phyloP scores from a whole-genome alignment of 2,888 invertebrate species.

The Phortica okadai region DNA sequence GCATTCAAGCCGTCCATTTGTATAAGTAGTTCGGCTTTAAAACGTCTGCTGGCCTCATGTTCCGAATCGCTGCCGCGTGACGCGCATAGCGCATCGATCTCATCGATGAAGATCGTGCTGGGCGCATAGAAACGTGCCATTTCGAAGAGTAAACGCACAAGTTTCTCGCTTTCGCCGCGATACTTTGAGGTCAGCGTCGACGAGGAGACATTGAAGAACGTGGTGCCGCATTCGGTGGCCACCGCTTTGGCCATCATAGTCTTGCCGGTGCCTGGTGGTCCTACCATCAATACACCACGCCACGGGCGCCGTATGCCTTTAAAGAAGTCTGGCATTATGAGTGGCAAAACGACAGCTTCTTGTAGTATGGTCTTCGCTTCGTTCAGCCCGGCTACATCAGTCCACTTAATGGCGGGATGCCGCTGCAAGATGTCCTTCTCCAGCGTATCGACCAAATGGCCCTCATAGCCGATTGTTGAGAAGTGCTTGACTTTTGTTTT shows the following conservation, averaged over 20 bases:
- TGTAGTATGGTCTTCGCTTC: slow-evolving; percentile 87
- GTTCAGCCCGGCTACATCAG: slow-evolving; percentile 84
- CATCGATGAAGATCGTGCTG: slow-evolving; percentile 93
- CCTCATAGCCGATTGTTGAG: slow-evolving; percentile 83
- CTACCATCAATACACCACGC: slow-evolving; percentile 77
- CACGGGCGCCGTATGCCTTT: slow-evolving; percentile 90
- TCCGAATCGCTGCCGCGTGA: slow-evolving; percentile 89
- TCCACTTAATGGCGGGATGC: slow-evolving; percentile 90
- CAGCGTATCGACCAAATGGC: slow-evolving; percentile 87
- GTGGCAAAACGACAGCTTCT: slow-evolving; percentile 91
- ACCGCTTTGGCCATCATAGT: slow-evolving; percentile 91
- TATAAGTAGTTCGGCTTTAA: slow-evolving; percentile 91
- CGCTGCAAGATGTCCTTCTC: slow-evolving; percentile 90
- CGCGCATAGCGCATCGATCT: slow-evolving; percentile 91
- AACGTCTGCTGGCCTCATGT: slow-evolving; percentile 90
- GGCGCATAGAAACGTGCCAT: slow-evolving; percentile 94
- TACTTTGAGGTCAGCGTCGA: slow-evolving; percentile 92
- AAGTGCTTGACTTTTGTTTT: slow-evolving; percentile 73
- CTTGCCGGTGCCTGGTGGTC: slow-evolving; percentile 85
- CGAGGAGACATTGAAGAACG: slow-evolving; percentile 92
- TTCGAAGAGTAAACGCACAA: slow-evolving; percentile 90
- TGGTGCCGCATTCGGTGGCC: slow-evolving; percentile 92
- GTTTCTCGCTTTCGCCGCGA: slow-evolving; percentile 93
- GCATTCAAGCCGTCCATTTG: slow-evolving; percentile 92
- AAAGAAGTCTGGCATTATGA: slow-evolving; percentile 92